Base-by-base conservation (phyloP, 2,113 vertebrate genomes). In the Apteryx mantelli region DNA sequence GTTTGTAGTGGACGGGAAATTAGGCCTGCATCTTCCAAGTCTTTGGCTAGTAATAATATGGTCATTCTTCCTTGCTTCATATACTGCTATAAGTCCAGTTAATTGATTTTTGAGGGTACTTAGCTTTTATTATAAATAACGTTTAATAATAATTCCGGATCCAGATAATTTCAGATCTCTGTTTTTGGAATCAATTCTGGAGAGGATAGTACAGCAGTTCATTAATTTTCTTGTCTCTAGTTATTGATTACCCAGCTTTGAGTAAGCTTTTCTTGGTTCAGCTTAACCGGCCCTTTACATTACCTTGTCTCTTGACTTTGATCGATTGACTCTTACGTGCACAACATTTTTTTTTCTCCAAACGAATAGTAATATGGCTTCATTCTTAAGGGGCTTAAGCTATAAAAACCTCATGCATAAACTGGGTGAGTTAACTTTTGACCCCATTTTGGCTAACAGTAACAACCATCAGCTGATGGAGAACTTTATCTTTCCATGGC, bases 381-480 rank as follows among this genome's bases (percentile, higher is more conserved):
- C 34, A 34, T 92, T 83, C 61, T 52, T 28, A 55, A 73, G 91
- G 32, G 71, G 19, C 4, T 38, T 30, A 6, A 84, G 68, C 46
- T 34, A 4, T 70, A 75, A 32, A 93, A 76, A 5, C 21, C 25
- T 66, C 17, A 5, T 52, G 38, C 42, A 46, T 86, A 32, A 83
- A 13, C 24, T 32, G 71, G 28, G 25, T 9, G 32, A 34, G 86
- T 91, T 68, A 64, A 94, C 79, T 83, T 93, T 26, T 95, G 93
- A 95, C 95, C 95, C 44, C 13, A 0, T 88, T 90, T 78, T 84
- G 92, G 85, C 73, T 94, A 82, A 84, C 38, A 36, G 95, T 53
- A 90, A 90, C 92, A 76, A 52, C 94, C 56, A 82, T 93, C 68
- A 83, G 83, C 82, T 88, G 82, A 38, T 40, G 50, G 71, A 90